Evolutionary conservation across 2,797 vertebrate genomes (phyloP).

Genomic region (Peromyscus attwateri): DNA sequence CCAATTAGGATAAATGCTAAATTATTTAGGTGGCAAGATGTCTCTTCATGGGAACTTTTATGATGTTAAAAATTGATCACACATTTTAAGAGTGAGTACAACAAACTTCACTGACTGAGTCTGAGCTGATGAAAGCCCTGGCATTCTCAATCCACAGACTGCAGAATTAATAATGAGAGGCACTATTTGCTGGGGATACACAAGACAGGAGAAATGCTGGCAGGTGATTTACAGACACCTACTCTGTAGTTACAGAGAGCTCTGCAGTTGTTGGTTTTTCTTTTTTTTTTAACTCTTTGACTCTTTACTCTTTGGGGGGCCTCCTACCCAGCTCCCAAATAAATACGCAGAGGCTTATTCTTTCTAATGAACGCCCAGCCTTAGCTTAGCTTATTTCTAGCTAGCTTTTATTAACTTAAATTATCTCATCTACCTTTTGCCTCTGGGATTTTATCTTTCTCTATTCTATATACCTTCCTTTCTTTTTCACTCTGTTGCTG

Average conservation of each 20-base stretch:
- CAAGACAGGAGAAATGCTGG: background rate
- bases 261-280: background rate
- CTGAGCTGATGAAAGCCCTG: background rate
- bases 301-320: background rate
- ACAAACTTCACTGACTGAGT: background rate
- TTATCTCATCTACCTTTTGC: background rate
- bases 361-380: background rate
- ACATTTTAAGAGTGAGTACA: conserved; percentile 45
- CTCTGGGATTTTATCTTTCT: background rate
- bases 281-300: background rate
- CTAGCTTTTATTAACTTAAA: background rate
- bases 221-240: background rate
- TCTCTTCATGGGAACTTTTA: conserved; percentile 35
- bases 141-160: background rate
- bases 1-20: conserved; percentile 52
- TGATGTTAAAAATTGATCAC: conserved; percentile 55
- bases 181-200: background rate
- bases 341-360: background rate
- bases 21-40: conserved; percentile 61
- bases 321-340: background rate
- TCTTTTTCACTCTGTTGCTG: background rate
- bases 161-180: conserved; percentile 22
- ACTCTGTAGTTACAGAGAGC: background rate
- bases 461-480: background rate
- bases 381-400: background rate